Conservation (phyloP, 2,888 invertebrate species). For the Pyrocoelia pectoralis region DNA sequence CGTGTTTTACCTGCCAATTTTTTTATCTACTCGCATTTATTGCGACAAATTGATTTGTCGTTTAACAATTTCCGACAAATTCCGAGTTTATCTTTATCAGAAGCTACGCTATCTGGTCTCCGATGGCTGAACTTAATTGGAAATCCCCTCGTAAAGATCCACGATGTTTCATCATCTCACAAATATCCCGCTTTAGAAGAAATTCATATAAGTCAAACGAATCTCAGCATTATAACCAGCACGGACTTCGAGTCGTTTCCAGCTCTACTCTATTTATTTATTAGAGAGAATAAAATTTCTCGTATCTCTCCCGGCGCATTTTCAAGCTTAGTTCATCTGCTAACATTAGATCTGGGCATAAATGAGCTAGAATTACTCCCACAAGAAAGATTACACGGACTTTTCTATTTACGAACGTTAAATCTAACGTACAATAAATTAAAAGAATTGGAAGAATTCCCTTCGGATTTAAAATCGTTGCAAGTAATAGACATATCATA, state of each 20-base stretch:
- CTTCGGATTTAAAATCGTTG: constrained; percentile 77
- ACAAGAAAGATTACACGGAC: constrained; percentile 82
- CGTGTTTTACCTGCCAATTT: constrained; percentile 83
- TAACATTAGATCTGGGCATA: constrained; percentile 80
- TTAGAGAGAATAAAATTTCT: constrained; percentile 77
- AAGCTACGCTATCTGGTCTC: constrained; percentile 75
- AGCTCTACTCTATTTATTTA: constrained; percentile 75
- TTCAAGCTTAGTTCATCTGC: constrained; percentile 75
- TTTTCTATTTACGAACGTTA: constrained; percentile 74
- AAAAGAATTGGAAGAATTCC: constrained; percentile 83
- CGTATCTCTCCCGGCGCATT: constrained; percentile 87
- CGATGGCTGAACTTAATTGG: constrained; percentile 83
- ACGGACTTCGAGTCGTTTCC: constrained; percentile 88
- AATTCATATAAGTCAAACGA: constrained; percentile 80
- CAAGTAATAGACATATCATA: constrained; percentile 83
- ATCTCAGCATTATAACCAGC: constrained; percentile 82
- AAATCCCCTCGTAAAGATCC: constrained; percentile 80
- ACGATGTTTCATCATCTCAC: constrained; percentile 74
- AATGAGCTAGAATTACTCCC: constrained; percentile 86
- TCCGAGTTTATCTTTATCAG: constrained; percentile 78
- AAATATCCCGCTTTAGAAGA: constrained; percentile 83
- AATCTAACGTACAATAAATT: constrained; percentile 87
- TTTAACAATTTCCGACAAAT: constrained; percentile 82
- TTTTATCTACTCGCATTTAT: constrained; percentile 74
- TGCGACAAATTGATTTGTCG: constrained; percentile 80